These are phyloP conservation scores for Xenopus petersii DNA, from an alignment of 2,797 vertebrate species.

Conservation along the genomic window DNA sequence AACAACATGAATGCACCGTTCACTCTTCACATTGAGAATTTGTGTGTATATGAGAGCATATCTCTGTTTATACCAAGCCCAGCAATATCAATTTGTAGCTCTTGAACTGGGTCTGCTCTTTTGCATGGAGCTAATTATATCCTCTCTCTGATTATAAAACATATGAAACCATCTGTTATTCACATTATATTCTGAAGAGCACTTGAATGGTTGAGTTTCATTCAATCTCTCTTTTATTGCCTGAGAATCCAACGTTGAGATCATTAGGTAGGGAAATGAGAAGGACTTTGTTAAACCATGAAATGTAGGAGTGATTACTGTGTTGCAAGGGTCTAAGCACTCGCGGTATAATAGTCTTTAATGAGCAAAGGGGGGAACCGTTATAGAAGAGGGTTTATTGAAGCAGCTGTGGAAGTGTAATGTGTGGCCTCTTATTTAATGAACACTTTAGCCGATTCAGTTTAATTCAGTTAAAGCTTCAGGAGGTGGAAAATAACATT, in stretches of 20 bases:
- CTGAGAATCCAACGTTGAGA: neutral
- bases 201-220: conserved; percentile 16
- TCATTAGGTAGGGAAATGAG: neutral
- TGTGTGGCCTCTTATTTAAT: conserved; percentile 9
- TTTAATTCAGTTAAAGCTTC: conserved; percentile 7
- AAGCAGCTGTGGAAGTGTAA: conserved; percentile 17
- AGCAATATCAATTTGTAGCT: too few relatives aligned
- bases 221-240: neutral
- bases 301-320: neutral
- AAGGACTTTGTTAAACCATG: neutral
- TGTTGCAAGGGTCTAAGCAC: neutral
- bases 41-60: too few relatives aligned
- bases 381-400: conserved; percentile 16
- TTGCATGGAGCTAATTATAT: conserved; percentile 26
- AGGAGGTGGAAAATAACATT: conserved; percentile 1
- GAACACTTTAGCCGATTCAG: neutral
- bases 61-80: too few relatives aligned
- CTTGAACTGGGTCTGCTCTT: neutral
- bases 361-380: neutral
- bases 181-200: conserved; percentile 13
- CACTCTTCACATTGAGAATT: too few relatives aligned
- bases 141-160: neutral
- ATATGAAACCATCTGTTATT: conserved; percentile 34
- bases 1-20: too few relatives aligned
- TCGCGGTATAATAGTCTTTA: neutral